These are phyloP conservation scores for Vombatus ursinus DNA, from an alignment of 2,113 vertebrate genomes.

Conservation along the genomic window DNA sequence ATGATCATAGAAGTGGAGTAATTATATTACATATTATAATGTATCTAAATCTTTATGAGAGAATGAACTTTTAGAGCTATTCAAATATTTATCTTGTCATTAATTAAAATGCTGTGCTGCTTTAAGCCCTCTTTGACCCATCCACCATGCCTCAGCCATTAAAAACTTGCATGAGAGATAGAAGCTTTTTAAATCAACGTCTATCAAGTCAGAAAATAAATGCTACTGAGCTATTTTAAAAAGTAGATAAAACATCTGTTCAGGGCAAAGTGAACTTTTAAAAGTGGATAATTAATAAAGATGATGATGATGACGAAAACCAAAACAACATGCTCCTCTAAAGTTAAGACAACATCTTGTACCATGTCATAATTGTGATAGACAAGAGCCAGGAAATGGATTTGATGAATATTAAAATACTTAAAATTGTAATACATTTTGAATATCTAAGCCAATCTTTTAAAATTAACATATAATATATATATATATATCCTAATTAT, in stretches of 20 bases:
- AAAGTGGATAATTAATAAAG: neutral
- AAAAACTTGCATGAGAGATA: neutral
- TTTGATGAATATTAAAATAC: neutral
- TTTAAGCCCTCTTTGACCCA: conserved; percentile 49
- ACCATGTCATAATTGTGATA: neutral
- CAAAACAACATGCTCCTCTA: neutral
- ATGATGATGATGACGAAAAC: neutral
- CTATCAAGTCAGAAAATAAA: conserved; percentile 43
- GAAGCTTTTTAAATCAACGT: neutral
- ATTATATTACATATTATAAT: conserved; percentile 46
- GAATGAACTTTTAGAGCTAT: conserved; percentile 54
- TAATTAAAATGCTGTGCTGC: conserved; percentile 55
- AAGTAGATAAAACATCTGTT: conserved; percentile 27
- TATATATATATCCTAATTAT: conserved; percentile 16
- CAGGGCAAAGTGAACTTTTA: conserved; percentile 22
- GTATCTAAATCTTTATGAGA: conserved; percentile 68
- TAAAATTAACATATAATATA: neutral
- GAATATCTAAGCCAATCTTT: conserved; percentile 32
- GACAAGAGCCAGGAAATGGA: conserved; percentile 24
- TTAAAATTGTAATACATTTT: conserved; percentile 26
- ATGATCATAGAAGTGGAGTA: conserved; percentile 60
- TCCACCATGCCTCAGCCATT: neutral
- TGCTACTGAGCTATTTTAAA: conserved; percentile 16
- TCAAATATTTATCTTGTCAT: conserved; percentile 74
- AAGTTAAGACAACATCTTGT: neutral